These are phyloP conservation scores for Enchytraeus crypticus DNA, from an alignment of 2,888 invertebrate genomes.

Conservation along the genomic window DNA sequence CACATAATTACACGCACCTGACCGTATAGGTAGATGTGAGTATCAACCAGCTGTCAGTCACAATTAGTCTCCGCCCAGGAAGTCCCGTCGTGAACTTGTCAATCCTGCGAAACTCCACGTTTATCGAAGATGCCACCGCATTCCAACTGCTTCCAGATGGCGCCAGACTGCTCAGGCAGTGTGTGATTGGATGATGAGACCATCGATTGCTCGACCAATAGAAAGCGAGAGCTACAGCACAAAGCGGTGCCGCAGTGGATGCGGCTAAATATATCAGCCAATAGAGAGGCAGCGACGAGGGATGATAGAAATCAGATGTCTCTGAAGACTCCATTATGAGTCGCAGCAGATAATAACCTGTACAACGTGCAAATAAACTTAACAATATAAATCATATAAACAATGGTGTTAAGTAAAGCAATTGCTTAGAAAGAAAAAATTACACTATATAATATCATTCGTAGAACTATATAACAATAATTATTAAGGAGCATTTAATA, in stretches of 20 bases:
- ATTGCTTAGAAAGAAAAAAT: no score
- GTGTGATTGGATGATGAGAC: constrained; percentile 66
- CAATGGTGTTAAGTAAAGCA: background rate
- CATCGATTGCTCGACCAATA: constrained; percentile 65
- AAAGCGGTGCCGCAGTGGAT: constrained; percentile 48
- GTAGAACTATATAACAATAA: no score
- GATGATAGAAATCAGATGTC: constrained; percentile 25
- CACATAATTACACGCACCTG: no score
- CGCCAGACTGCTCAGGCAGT: constrained; percentile 52
- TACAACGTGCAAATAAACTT: constrained; percentile 18
- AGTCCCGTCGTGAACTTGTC: constrained; percentile 48
- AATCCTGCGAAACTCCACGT: constrained; percentile 62
- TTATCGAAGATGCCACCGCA: constrained; percentile 62
- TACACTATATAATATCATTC: no score
- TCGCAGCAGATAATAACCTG: constrained; percentile 39
- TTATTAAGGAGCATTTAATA: no score
- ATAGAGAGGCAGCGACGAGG: constrained; percentile 23
- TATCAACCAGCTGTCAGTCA: constrained; percentile 77
- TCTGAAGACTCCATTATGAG: constrained; percentile 30
- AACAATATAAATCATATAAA: background rate
- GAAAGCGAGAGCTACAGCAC: constrained; percentile 53
- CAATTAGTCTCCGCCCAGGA: constrained; percentile 41
- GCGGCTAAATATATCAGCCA: constrained; percentile 34
- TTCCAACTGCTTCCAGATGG: constrained; percentile 55
- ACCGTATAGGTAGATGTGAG: constrained; percentile 64